These are phyloP conservation scores for Pseudococcus longispinus DNA, from an alignment of 2,888 invertebrate genomes.

Conservation along the genomic window DNA sequence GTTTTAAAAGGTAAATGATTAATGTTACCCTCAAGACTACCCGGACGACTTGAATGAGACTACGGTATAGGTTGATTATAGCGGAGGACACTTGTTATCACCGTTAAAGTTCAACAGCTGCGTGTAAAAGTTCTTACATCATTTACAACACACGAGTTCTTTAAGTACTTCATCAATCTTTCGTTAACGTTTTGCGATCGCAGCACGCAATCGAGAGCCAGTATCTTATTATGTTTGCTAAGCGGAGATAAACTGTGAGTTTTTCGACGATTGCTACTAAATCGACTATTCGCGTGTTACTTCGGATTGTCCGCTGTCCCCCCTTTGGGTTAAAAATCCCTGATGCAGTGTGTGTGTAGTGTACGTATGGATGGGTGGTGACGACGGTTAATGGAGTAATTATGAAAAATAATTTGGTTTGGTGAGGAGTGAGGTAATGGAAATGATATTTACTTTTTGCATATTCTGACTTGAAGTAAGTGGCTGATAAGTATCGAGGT, in stretches of 20 bases:
- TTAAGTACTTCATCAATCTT: slow-evolving; percentile 22
- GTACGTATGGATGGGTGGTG: neutral
- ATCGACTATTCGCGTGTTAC: neutral
- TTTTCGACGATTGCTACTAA: neutral
- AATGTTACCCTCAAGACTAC: neutral
- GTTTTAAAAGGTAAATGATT: slow-evolving; percentile 23
- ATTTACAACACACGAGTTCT: slow-evolving; percentile 2
- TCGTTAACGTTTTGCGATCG: slow-evolving; percentile 1
- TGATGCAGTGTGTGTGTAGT: neutral
- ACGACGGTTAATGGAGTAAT: neutral
- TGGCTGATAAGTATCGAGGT: neutral
- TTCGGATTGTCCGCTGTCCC: neutral
- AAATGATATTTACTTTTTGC: neutral
- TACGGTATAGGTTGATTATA: neutral
- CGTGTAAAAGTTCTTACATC: slow-evolving; percentile 34
- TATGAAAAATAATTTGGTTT: neutral
- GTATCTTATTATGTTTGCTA: neutral
- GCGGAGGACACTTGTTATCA: slow-evolving; percentile 22
- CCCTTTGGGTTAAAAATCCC: neutral
- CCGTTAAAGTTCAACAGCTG: slow-evolving; percentile 26
- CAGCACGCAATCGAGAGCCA: neutral
- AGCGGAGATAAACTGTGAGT: slow-evolving; percentile 1
- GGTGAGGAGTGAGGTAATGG: no score
- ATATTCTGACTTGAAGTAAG: neutral
- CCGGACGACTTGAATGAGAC: neutral